Base-by-base conservation (phyloP, 30 jellyfish, hydroid and myxozoan species). In the Aurelia aurita complex sp. Pacific region DNA sequence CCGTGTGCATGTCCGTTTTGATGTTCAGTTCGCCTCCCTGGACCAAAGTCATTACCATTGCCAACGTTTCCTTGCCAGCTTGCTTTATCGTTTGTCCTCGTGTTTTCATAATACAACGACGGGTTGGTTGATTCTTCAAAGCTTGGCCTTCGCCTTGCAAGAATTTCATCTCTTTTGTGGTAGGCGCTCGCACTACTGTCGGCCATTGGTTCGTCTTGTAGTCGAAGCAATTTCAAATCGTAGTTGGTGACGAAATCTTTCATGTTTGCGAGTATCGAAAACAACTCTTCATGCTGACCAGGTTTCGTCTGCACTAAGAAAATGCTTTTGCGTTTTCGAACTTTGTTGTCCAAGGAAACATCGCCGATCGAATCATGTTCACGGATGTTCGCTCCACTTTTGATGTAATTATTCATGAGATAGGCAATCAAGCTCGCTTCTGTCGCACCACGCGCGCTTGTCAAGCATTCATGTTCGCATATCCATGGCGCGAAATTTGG, bases 211-310 rank as follows among this genome's bases (percentile, higher is more conserved):
- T 68, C 42, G 23, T 57, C 40, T 3, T 70, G 64, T 33, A 82
- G 60, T 55, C 18, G 51, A 15, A 57, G 70, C 29, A 82, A 12
- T 2, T 85, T 52, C 10, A 71, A 75, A 10, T 43, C 69, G 65
- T 68, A 29, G 7, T 55, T 38, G 7, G 54, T 52, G 38, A 52
- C 17, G 59, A 51, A 42, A 10, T n/a, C 85, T 36, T 29, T 38
- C 42, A 74, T 82, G 43, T 42, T 61, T 33, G 86, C 19, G 68
- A 82, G 55, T 11, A 82, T 57, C 59, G 43, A 11, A 23, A 52
- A 33, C 29, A 82, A 52, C 40, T 82, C 91, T 70, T 82, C 91
- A 34, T 82, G 91, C 66, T 82, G 91, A 17, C 84, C 91, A n/a
- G 74, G 77, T 17, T 61, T 68, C n/a, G 85, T 82, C 52, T 82